Evolutionary conservation across 2,113 vertebrate genomes (phyloP).

Genomic region (Stigmatopora nigra): DNA sequence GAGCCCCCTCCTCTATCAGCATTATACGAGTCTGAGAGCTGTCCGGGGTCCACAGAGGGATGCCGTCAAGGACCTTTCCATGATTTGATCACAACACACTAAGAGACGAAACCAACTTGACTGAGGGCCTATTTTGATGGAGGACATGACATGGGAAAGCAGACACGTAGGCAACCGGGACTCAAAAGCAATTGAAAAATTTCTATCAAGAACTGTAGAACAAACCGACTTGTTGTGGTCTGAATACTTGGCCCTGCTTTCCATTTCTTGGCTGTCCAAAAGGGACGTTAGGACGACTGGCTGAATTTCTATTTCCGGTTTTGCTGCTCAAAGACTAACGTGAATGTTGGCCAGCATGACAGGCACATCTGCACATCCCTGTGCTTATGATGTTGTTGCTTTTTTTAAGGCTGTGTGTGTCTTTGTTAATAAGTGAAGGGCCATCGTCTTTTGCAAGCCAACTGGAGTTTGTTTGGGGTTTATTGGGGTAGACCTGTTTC

Average conservation of each 20-base stretch:
- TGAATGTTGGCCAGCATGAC: background rate
- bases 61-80: background rate
- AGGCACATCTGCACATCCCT: background rate
- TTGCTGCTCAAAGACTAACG: background rate
- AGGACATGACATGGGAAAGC: slow-evolving; percentile 20
- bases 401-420: background rate
- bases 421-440: background rate
- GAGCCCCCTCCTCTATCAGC: slow-evolving; percentile 69
- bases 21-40: slow-evolving; percentile 66
- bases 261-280: background rate
- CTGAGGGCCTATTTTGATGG: slow-evolving; percentile 1
- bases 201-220: slow-evolving; percentile 35
- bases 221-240: background rate
- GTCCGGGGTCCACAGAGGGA: background rate
- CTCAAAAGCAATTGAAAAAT: background rate
- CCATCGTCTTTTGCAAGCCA: background rate
- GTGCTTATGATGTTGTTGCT: background rate
- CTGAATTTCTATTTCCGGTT: background rate
- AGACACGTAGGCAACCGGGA: background rate
- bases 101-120: slow-evolving; percentile 1
- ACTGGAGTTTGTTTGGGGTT: background rate
- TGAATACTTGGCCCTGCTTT: background rate
- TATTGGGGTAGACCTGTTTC: too few relatives aligned
- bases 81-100: background rate
- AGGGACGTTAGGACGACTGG: background rate